phyloP scores from a whole-genome alignment of 1,140 invertebrate genomes.

The Lepidurus arcticus region DNA sequence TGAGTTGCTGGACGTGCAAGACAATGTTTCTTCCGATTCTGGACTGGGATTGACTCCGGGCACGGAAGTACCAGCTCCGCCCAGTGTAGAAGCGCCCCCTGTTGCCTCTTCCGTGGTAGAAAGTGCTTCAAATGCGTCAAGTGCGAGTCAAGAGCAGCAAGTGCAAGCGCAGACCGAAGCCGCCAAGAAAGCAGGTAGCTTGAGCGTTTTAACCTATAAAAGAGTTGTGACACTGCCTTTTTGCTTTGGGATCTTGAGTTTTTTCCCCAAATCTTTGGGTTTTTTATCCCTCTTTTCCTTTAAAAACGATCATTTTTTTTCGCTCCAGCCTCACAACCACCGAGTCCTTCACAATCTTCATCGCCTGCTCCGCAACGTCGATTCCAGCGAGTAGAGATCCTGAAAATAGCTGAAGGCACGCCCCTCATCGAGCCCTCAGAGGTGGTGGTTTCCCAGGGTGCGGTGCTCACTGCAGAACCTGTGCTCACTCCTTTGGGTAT shows the following conservation, averaged over 20 bases:
- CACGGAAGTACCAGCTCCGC: conserved; percentile 15
- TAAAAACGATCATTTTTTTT: neutral
- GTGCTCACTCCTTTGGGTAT: conserved; percentile 72
- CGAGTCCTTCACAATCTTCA: conserved; percentile 31
- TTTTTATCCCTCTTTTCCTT: conserved; percentile 22
- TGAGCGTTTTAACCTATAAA: conserved; percentile 1
- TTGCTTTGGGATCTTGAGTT: neutral
- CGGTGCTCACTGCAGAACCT: conserved; percentile 68
- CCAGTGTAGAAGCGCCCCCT: neutral
- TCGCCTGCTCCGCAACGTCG: conserved; percentile 38
- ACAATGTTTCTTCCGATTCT: conserved; percentile 30
- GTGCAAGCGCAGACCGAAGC: conserved; percentile 30
- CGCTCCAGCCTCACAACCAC: neutral
- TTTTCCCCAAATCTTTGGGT: neutral
- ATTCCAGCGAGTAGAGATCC: conserved; percentile 46
- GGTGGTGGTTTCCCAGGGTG: conserved; percentile 64
- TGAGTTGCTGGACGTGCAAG: conserved; percentile 24
- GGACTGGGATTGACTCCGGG: conserved; percentile 29
- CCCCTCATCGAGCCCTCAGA: conserved; percentile 72
- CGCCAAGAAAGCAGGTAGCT: conserved; percentile 31
- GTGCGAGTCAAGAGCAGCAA: conserved; percentile 5
- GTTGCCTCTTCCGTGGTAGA: conserved; percentile 19
- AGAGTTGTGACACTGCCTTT: neutral
- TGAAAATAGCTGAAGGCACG: conserved; percentile 51
- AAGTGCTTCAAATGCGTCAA: neutral